Percentiles rank a stretch among this genome's conserved stretches.
phyloP scores from a whole-genome alignment of 1,140 invertebrate species.

The Cydia amplana region DNA sequence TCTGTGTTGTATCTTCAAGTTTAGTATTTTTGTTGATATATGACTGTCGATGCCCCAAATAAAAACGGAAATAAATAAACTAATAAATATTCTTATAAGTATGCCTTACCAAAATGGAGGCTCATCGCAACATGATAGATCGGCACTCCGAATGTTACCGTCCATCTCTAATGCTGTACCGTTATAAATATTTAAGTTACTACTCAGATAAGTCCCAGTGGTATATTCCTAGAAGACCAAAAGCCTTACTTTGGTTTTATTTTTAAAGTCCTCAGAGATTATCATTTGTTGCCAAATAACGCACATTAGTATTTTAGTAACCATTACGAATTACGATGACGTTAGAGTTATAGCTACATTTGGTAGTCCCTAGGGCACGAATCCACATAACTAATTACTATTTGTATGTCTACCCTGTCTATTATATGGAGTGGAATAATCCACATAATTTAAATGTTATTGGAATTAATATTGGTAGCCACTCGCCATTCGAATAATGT shows the following conservation, averaged over 20 bases:
- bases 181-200: slow-evolving; percentile 4
- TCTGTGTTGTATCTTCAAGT: too few relatives aligned
- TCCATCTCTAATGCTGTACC: neutral
- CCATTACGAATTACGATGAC: neutral
- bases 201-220: neutral
- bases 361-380: neutral
- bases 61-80: too few relatives aligned
- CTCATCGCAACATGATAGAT: neutral
- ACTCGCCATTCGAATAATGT: neutral
- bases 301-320: neutral
- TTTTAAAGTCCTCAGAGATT: neutral
- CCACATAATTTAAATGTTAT: neutral
- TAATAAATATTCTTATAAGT: too few relatives aligned
- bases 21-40: too few relatives aligned
- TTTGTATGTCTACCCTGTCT: neutral
- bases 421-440: neutral
- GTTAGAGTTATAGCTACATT: neutral
- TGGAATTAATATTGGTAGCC: neutral
- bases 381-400: neutral
- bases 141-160: neutral
- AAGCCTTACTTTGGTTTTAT: neutral
- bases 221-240: neutral
- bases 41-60: too few relatives aligned
- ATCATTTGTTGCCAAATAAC: neutral
- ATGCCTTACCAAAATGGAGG: neutral